Conservation (phyloP, 2,888 invertebrate species). For the Catocala nupta region DNA sequence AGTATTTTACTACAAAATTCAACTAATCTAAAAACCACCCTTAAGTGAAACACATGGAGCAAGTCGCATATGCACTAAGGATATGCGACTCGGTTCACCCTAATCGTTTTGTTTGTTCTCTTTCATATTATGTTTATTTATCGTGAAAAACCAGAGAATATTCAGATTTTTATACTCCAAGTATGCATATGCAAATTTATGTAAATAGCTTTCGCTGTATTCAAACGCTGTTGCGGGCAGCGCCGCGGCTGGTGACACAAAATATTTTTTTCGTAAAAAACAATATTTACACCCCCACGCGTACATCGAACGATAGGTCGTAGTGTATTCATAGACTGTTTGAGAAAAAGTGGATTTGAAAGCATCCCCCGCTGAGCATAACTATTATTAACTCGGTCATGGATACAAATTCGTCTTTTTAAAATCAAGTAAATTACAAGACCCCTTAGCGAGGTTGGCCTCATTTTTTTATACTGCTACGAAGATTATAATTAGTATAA, state of each 20-base stretch:
- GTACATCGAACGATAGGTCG: slow-evolving; percentile 49
- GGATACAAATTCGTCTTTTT: slow-evolving; percentile 20
- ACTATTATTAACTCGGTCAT: slow-evolving; percentile 42
- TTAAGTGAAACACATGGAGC: no score
- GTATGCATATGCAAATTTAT: slow-evolving; percentile 46
- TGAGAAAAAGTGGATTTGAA: slow-evolving; percentile 41
- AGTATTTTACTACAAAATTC: no score
- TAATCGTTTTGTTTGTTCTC: slow-evolving; percentile 7
- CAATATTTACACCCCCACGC: slow-evolving; percentile 54
- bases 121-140: slow-evolving; percentile 17
- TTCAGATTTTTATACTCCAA: slow-evolving; percentile 36
- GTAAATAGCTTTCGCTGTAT: slow-evolving; percentile 43
- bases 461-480: slow-evolving; percentile 6
- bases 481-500: not conserved
- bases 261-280: slow-evolving; percentile 29
- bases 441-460: slow-evolving; percentile 1
- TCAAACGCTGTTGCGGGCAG: slow-evolving; percentile 39
- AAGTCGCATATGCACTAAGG: no score
- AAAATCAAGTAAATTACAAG: slow-evolving; percentile 17
- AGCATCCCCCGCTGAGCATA: slow-evolving; percentile 45
- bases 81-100: no score
- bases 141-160: slow-evolving; percentile 23
- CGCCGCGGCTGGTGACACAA: slow-evolving; percentile 34
- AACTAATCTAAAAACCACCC: no score
- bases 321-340: slow-evolving; percentile 48